Base-by-base conservation (phyloP, 2,797 vertebrate species). In the Peromyscus nudipes region DNA sequence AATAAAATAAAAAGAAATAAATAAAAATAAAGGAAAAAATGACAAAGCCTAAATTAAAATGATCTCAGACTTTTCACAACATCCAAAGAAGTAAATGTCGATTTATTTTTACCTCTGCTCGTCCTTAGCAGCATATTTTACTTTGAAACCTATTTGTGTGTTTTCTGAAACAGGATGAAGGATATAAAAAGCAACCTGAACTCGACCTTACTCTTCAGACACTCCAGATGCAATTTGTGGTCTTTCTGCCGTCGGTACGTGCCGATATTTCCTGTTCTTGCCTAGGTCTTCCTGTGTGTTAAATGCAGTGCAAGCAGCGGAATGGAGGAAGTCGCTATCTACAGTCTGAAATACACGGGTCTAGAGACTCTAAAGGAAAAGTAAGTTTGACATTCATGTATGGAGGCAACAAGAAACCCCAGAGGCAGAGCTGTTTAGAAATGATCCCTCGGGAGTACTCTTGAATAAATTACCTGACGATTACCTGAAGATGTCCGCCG, bases 31-130 rank as follows among this genome's bases (percentile, higher is more conserved):
- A 71, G 69, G n/a, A 55, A 69, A 19, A 94, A 91, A 92, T 62
- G 85, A 71, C 60, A 92, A 88, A 95, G 12, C 64, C 77, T 77
- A 89, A 89, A 91, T 95, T 73, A 92, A 96, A 95, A 75, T 64
- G 75, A 89, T 77, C 19, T 88, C 60, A 75, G 55, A 57, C 2
- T 81, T 96, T 57, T 95, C 31, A 55, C 75, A 91, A 55, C 14
- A 91, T 62, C 16, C 27, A 62, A 12, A 87, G 76, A 83, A 85
- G 43, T 82, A 95, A 95, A 73, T 62, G 14, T 57, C 31, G 7
- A 57, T 81, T 81, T 85, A 57, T 52, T 95, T 96, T 84, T 13
- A 84, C 52, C 40, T 91, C 71, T 46, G 31, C 13, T 92, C 77
- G 76, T 64, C 17, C 40, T 40, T 95, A 87, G 80, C 89, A 93